A percentile compares a stretch with the other conserved stretches of the same genome.
These are phyloP conservation scores for Pecten maximus DNA, from an alignment of 2,888 invertebrate species.

Conservation along the genomic window DNA sequence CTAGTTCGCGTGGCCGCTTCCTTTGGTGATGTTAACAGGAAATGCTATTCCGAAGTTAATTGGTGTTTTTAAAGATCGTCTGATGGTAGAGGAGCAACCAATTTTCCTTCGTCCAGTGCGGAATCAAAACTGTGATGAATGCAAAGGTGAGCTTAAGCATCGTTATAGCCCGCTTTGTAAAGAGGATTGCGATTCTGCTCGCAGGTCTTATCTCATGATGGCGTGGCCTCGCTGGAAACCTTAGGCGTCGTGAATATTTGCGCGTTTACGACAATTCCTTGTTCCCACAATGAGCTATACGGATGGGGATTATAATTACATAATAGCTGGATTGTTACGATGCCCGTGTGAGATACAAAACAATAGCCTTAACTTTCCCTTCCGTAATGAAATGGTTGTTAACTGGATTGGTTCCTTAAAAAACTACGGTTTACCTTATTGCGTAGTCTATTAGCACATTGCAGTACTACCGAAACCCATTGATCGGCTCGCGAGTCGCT, in stretches of 20 bases:
- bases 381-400: neutral
- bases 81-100: neutral
- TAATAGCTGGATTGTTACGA: constrained; percentile 4
- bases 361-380: neutral
- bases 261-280: neutral
- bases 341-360: neutral
- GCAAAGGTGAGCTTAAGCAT: neutral
- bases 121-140: constrained; percentile 24
- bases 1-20: neutral
- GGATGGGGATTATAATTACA: constrained; percentile 5
- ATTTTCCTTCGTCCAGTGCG: neutral
- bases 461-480: neutral
- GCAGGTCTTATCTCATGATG: constrained; percentile 5
- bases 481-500: neutral
- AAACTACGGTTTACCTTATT: neutral
- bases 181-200: neutral
- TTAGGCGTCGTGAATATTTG: neutral
- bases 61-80: constrained; percentile 25
- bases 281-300: neutral
- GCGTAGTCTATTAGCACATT: neutral
- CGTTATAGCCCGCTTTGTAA: neutral
- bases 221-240: neutral
- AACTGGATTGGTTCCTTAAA: neutral
- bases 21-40: neutral
- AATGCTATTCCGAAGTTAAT: constrained; percentile 17